These are phyloP conservation scores for Lithodes maja DNA, from an alignment of 2,888 invertebrate species.

Conservation along the genomic window DNA sequence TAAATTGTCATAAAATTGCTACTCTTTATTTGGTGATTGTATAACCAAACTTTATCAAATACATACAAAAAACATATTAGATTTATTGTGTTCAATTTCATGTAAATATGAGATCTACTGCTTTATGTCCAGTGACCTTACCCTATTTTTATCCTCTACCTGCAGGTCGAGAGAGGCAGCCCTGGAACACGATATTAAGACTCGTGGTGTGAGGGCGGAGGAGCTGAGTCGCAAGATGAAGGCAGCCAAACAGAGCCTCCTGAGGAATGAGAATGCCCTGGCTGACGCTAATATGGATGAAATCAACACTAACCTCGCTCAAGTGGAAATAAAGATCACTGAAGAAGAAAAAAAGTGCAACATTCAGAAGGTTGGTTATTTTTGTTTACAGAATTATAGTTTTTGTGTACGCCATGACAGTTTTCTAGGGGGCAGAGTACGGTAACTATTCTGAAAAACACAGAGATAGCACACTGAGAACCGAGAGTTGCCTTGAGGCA, in stretches of 20 bases:
- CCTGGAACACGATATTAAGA: conserved; percentile 52
- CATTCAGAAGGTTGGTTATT: conserved; percentile 77
- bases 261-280: conserved; percentile 74
- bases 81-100: too few species aligned
- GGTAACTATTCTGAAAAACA: too few species aligned
- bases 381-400: too few species aligned
- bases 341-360: conserved; percentile 75
- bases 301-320: conserved; percentile 77
- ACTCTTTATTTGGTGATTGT: too few species aligned
- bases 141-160: neutral
- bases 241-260: conserved; percentile 31
- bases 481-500: too few species aligned
- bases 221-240: conserved; percentile 31
- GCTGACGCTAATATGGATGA: conserved; percentile 73
- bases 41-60: neutral
- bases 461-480: too few species aligned
- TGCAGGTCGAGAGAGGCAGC: conserved; percentile 51
- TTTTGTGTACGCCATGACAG: too few species aligned
- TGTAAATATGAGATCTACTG: neutral
- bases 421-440: too few species aligned
- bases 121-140: neutral
- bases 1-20: too few species aligned
- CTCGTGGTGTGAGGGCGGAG: conserved; percentile 14
- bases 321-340: conserved; percentile 77
- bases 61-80: too few species aligned